phyloP scores from a whole-genome alignment of 2,797 vertebrate species.

The Psittacula derbiana region DNA sequence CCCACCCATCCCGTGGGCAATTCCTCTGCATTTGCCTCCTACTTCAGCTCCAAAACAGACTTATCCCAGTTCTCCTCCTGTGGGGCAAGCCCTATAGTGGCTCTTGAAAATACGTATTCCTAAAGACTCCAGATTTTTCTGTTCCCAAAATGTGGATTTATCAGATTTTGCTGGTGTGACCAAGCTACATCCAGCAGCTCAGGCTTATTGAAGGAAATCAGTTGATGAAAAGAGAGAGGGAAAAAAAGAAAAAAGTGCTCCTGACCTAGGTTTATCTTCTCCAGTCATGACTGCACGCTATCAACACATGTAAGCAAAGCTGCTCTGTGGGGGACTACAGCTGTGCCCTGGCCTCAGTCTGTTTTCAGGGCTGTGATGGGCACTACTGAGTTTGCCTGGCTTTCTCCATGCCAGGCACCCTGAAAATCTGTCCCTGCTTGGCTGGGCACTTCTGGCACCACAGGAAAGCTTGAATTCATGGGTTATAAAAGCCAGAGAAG shows the following conservation, averaged over 20 bases:
- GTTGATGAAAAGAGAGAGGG: not conserved
- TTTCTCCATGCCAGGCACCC: not conserved
- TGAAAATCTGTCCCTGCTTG: not conserved
- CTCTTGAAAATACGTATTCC: not conserved
- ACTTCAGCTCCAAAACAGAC: not conserved
- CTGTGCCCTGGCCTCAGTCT: not conserved
- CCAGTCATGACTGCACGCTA: not conserved
- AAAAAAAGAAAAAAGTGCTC: not conserved
- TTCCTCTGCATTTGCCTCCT: not conserved
- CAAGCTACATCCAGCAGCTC: not conserved
- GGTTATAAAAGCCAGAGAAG: not conserved
- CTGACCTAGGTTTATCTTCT: not conserved
- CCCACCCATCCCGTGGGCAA: not conserved
- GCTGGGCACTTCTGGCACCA: not conserved
- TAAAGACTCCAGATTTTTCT: not conserved
- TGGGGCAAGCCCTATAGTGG: not conserved
- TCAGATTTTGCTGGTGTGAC: not conserved
- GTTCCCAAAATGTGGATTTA: not conserved
- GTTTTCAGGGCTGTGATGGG: not conserved
- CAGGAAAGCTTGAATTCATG: not conserved
- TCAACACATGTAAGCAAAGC: not conserved
- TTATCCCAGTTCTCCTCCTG: not conserved
- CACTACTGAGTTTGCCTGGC: not conserved
- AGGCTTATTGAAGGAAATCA: not conserved
- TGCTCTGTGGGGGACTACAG: not conserved